Evolutionary conservation across 1,140 invertebrate species (phyloP), one percentile per base, ranked within the genome.

Genomic region (Bicyclus anynana): DNA sequence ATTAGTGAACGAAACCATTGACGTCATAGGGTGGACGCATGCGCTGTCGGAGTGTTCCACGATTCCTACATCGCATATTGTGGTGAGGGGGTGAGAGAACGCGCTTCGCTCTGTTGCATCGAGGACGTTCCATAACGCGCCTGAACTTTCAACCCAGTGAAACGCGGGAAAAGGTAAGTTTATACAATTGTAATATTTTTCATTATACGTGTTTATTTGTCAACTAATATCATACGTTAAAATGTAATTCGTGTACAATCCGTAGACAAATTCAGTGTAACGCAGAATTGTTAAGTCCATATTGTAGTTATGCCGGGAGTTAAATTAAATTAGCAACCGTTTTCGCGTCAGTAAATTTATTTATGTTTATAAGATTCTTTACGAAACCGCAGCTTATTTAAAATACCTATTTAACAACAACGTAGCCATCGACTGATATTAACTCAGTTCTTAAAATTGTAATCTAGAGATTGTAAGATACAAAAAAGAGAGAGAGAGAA

Each of bases 1-100:
- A 77, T 79, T 83, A 80, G 74, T 84, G 78, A 84, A 81, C 68
- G 78, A 72, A 74, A 49, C 71, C 73, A 84, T 84, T 84, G 81
- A 84, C 81, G 81, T 84, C 81, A 84, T 77, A 68, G 68, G 69
- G 61, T 68, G 65, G 21, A 57, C 68, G 72, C 77, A 74, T 65
- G 77, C 79, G 79, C 60, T 46, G 6, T 64, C 13, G 13, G 14
- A 48, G 35, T 37, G 17, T 51, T 40, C 20, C 33, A 53, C 42
- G n/a, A n/a, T 9, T 29, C 26, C 38, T 9, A 23, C 29, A 54
- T 55, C 16, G 40, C 55, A 52, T 51, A 53, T 29, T n/a, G n/a
- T n/a, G 10, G 7, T 49, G 42, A 56, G 58, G 62, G 61, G 57
- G 48, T 44, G 65, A 62, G 63, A 80, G 65, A 81, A 67, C 74